Evolutionary conservation across 2,113 vertebrate genomes (phyloP).

Genomic region (Talpa occidentalis): DNA sequence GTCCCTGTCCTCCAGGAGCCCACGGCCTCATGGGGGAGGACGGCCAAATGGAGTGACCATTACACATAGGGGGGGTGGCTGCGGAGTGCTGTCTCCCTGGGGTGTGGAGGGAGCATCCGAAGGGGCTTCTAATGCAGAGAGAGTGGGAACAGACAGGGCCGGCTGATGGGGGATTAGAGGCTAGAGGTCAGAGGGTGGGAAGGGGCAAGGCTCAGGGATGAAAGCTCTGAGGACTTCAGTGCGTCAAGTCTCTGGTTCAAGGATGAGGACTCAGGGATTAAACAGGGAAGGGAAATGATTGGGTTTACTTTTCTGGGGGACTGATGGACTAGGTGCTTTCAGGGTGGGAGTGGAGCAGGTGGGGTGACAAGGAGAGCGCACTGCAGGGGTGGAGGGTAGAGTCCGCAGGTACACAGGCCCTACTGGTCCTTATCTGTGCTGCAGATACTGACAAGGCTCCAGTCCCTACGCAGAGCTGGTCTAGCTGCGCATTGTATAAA

Average conservation of each 20-base stretch:
- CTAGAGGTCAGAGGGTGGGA: background rate
- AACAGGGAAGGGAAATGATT: accelerated
- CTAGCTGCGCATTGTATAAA: background rate
- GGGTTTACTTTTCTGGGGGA: background rate
- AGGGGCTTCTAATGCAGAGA: background rate
- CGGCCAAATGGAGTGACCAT: background rate
- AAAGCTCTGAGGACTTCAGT: background rate
- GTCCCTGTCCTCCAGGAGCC: background rate
- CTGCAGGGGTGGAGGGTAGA: accelerated
- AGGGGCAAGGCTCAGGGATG: no score
- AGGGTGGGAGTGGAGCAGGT: accelerated
- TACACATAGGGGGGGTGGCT: no score
- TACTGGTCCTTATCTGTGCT: background rate
- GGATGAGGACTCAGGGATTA: background rate
- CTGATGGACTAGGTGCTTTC: no score
- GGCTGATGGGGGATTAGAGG: no score
- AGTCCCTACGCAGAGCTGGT: no score
- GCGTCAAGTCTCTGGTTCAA: background rate
- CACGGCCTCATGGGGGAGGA: background rate
- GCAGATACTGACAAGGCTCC: accelerated
- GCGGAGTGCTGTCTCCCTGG: accelerated
- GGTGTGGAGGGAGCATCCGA: background rate
- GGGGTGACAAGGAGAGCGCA: background rate
- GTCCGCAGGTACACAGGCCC: background rate
- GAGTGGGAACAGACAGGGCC: background rate